These are phyloP conservation scores for Cheiracanthium punctorium DNA, from an alignment of 2,888 invertebrate genomes.

Conservation along the genomic window DNA sequence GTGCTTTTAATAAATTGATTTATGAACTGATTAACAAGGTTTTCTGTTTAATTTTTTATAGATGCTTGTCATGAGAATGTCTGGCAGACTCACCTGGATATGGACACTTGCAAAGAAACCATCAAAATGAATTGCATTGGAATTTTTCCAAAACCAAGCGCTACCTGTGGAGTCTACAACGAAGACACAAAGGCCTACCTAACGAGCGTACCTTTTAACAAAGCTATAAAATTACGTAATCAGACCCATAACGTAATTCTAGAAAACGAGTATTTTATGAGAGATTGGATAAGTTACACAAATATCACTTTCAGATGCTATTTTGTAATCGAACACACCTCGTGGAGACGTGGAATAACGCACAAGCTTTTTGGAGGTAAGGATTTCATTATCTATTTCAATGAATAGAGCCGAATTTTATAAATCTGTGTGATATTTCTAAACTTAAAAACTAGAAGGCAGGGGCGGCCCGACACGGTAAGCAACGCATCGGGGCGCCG, in stretches of 20 bases:
- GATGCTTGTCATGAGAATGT: constrained; percentile 72
- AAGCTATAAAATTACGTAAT: constrained; percentile 59
- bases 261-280: constrained; percentile 59
- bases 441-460: too few species aligned
- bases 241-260: constrained; percentile 71
- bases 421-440: too few species aligned
- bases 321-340: constrained; percentile 71
- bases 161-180: constrained; percentile 72
- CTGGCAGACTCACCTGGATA: constrained; percentile 70
- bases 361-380: constrained; percentile 71
- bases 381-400: too few species aligned
- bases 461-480: too few species aligned
- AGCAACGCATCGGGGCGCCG: too few species aligned
- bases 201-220: constrained; percentile 70
- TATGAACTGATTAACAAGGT: too few species aligned
- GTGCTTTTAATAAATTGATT: neutral
- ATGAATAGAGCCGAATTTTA: too few species aligned
- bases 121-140: constrained; percentile 71
- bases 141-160: constrained; percentile 72
- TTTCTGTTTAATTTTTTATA: constrained; percentile 12
- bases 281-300: constrained; percentile 68
- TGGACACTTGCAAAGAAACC: constrained; percentile 71
- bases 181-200: constrained; percentile 57
- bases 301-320: constrained; percentile 71
- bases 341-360: constrained; percentile 71